phyloP scores from a whole-genome alignment of 2,888 invertebrate species.

The Maniola hyperantus region DNA sequence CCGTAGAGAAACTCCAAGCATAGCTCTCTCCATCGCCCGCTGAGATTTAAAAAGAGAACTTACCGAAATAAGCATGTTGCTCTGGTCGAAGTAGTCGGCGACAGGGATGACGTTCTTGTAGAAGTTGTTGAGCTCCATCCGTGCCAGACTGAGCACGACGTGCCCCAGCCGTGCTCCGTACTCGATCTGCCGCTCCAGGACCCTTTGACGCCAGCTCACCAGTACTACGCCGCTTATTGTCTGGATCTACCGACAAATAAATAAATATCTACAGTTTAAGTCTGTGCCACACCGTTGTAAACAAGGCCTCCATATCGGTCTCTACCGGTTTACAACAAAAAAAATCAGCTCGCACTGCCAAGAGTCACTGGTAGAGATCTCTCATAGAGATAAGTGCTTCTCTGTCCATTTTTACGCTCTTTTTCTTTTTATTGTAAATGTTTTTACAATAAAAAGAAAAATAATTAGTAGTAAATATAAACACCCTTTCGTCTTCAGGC shows the following conservation, averaged over 20 bases:
- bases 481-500: no score
- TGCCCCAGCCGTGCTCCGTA: constrained; percentile 95
- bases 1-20: no score
- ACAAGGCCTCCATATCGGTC: no score
- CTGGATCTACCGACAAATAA: constrained; percentile 85
- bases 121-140: constrained; percentile 95
- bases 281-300: no score
- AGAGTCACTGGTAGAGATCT: no score
- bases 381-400: no score
- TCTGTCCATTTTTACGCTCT: no score
- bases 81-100: constrained; percentile 94
- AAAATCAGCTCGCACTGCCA: no score
- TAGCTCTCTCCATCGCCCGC: not conserved
- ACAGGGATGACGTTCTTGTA: constrained; percentile 94
- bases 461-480: no score
- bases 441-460: no score
- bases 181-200: constrained; percentile 94
- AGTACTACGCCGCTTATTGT: constrained; percentile 93
- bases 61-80: constrained; percentile 85
- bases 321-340: no score
- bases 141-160: constrained; percentile 89
- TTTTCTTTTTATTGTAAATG: no score
- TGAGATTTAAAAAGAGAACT: constrained; percentile 50
- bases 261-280: not conserved
- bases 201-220: constrained; percentile 93